These are phyloP conservation scores for Erynnis tages DNA, from an alignment of 2,888 invertebrate species.

Conservation along the genomic window DNA sequence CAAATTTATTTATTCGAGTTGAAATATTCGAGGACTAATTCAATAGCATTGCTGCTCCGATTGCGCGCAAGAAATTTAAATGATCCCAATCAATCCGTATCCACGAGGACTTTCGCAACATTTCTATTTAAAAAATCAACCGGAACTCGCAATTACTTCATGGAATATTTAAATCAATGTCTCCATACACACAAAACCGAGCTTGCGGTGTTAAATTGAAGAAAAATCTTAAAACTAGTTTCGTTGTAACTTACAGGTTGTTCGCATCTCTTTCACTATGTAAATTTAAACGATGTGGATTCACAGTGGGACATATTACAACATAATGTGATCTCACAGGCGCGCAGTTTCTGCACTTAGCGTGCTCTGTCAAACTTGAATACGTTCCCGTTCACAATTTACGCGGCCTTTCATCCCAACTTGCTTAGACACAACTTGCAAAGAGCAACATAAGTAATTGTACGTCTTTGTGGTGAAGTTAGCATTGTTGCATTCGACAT, in stretches of 20 bases:
- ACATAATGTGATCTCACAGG: constrained; percentile 69
- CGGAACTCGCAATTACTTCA: constrained; percentile 70
- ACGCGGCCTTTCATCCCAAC: constrained; percentile 63
- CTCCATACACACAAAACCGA: constrained; percentile 66
- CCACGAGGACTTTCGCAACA: constrained; percentile 59
- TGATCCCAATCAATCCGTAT: constrained; percentile 69
- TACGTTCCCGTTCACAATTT: constrained; percentile 71
- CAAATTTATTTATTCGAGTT: constrained; percentile 61
- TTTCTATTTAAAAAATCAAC: constrained; percentile 76
- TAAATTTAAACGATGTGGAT: constrained; percentile 64
- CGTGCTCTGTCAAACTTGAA: constrained; percentile 63
- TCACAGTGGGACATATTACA: constrained; percentile 63
- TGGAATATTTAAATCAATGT: constrained; percentile 74
- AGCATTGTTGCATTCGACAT: constrained; percentile 28
- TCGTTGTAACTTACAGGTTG: constrained; percentile 59
- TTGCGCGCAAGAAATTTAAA: constrained; percentile 74
- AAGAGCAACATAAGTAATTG: constrained; percentile 34
- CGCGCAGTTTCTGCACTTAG: constrained; percentile 58
- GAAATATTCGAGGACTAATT: constrained; percentile 71
- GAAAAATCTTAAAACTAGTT: constrained; percentile 54
- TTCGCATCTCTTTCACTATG: constrained; percentile 67
- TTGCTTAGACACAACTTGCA: constrained; percentile 35
- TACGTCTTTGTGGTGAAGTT: constrained; percentile 28
- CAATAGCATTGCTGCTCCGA: constrained; percentile 60
- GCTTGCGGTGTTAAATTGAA: constrained; percentile 63